A percentile compares a stretch with the other conserved stretches of the same genome.
These are phyloP conservation scores for Siniperca chuatsi DNA, from an alignment of 2,113 vertebrate genomes.

Conservation along the genomic window DNA sequence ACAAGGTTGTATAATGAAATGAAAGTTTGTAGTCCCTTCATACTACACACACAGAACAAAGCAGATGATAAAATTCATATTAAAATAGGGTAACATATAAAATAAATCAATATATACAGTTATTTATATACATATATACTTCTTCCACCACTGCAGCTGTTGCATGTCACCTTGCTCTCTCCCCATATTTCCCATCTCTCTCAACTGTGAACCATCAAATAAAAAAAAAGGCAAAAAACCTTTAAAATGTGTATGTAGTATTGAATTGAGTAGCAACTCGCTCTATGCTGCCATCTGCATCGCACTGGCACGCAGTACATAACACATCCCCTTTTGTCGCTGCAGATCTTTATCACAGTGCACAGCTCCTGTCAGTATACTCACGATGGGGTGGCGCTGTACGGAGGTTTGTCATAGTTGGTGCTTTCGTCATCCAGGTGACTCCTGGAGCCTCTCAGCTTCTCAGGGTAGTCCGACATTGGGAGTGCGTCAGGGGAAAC, in stretches of 20 bases:
- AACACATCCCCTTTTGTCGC: no score
- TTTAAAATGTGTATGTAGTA: background rate
- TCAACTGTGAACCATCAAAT: background rate
- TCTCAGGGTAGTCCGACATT: constrained; percentile 80
- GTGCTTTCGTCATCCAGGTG: constrained; percentile 81
- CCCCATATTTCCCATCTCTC: background rate
- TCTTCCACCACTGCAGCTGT: background rate
- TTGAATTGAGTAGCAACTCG: background rate
- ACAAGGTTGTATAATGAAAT: no score
- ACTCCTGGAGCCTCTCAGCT: constrained; percentile 80
- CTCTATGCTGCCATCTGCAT: background rate
- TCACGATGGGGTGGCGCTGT: constrained; percentile 74
- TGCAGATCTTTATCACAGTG: no score
- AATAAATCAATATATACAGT: no score
- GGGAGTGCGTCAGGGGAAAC: constrained; percentile 62
- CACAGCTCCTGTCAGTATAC: constrained; percentile 35
- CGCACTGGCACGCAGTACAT: background rate
- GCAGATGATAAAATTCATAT: no score
- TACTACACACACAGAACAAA: no score
- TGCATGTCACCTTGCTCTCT: background rate
- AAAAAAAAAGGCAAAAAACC: background rate
- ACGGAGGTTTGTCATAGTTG: constrained; percentile 78
- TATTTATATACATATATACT: no score
- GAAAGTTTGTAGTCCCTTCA: no score
- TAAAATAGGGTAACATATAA: no score